These are phyloP conservation scores for Sarcophaga variegata DNA, from an alignment of 2,888 invertebrate species.

Conservation along the genomic window DNA sequence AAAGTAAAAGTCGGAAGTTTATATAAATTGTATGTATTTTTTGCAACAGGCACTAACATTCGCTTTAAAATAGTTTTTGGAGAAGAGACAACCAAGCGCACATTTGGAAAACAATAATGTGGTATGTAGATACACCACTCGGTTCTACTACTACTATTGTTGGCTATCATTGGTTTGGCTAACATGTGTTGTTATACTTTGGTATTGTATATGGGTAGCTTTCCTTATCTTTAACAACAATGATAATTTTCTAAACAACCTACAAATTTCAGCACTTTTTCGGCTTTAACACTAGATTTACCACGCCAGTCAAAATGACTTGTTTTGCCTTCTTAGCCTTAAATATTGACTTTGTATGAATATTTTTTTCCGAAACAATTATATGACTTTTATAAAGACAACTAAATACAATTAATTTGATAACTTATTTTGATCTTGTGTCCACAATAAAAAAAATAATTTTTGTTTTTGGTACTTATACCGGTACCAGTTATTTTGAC, in stretches of 20 bases:
- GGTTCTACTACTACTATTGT: conserved; percentile 20
- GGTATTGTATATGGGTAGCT: conserved; percentile 10
- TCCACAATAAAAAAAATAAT: too few relatives aligned
- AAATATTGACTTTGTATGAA: too few relatives aligned
- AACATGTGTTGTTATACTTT: not conserved
- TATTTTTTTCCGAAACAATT: too few relatives aligned
- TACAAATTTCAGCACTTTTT: conserved; percentile 68
- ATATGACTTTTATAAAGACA: too few relatives aligned
- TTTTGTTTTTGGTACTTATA: too few relatives aligned
- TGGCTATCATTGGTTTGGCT: not conserved
- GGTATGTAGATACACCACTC: conserved; percentile 64
- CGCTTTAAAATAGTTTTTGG: conserved; percentile 28
- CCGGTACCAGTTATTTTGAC: too few relatives aligned
- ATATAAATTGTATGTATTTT: conserved; percentile 50
- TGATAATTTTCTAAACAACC: conserved; percentile 68
- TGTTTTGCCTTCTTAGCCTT: too few relatives aligned
- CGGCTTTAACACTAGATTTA: too few relatives aligned
- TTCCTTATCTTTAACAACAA: conserved; percentile 59
- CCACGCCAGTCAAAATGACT: too few relatives aligned
- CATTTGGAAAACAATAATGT: conserved; percentile 36
- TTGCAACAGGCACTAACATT: conserved; percentile 37
- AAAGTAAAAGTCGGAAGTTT: conserved; percentile 67
- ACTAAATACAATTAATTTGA: too few relatives aligned
- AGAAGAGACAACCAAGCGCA: conserved; percentile 16
- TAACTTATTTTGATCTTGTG: too few relatives aligned